phyloP scores from a whole-genome alignment of 2,797 vertebrate genomes.

The Micromesistius poutassou region DNA sequence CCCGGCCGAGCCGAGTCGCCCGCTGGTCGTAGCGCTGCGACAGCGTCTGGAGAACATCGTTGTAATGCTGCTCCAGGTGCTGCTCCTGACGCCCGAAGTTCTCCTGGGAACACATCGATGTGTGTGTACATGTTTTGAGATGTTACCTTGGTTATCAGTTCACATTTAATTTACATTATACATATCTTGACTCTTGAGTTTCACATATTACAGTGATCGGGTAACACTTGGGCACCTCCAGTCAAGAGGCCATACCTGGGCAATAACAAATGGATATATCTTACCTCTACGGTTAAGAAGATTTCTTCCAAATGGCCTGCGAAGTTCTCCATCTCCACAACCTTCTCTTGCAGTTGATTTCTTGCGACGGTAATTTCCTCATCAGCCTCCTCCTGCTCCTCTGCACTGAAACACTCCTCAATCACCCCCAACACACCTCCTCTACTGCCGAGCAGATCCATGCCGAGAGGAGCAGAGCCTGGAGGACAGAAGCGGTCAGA shows the following conservation, averaged over 20 bases:
- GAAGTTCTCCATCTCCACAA: slow-evolving; percentile 90
- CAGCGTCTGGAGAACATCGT: slow-evolving; percentile 85
- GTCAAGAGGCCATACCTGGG: neutral
- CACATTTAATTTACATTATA: neutral
- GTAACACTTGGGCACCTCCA: neutral
- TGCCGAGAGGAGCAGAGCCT: slow-evolving; percentile 32
- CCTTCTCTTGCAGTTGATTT: slow-evolving; percentile 80
- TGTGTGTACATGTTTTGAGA: neutral
- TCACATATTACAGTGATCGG: neutral
- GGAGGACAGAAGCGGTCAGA: too few relatives aligned
- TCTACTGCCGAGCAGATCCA: slow-evolving; percentile 79
- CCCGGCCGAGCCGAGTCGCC: slow-evolving; percentile 77
- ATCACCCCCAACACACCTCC: slow-evolving; percentile 72
- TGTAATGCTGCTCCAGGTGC: slow-evolving; percentile 90
- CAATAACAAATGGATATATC: neutral
- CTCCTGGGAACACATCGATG: slow-evolving; percentile 74
- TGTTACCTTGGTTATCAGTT: neutral
- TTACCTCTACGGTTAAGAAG: slow-evolving; percentile 94
- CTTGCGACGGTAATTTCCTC: slow-evolving; percentile 63
- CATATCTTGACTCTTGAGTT: neutral
- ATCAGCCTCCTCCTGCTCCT: slow-evolving; percentile 47
- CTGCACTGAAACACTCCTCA: slow-evolving; percentile 62
- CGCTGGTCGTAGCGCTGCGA: slow-evolving; percentile 83
- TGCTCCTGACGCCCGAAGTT: slow-evolving; percentile 92
- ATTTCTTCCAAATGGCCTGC: slow-evolving; percentile 94